phyloP scores from a whole-genome alignment of 2,113 vertebrate species.

The Tympanuchus pallidicinctus region DNA sequence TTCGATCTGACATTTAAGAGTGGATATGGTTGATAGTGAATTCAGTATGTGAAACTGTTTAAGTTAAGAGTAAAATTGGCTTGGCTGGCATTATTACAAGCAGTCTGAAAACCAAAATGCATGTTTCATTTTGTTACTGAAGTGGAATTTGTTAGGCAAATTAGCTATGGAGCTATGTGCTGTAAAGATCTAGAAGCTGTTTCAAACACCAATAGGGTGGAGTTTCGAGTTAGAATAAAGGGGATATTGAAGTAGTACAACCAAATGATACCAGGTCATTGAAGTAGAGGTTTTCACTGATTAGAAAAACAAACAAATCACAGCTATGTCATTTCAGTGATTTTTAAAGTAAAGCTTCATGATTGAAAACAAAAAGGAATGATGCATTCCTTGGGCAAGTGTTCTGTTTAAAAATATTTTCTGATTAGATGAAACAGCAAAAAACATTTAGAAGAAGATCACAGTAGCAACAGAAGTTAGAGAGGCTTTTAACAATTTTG shows the following conservation, averaged over 20 bases:
- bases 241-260: neutral
- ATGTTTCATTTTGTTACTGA: neutral
- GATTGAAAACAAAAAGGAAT: neutral
- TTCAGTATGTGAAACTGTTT: neutral
- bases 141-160: neutral
- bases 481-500: neutral
- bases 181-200: neutral
- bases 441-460: neutral
- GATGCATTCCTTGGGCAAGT: neutral
- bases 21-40: neutral
- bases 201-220: neutral
- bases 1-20: neutral
- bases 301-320: neutral
- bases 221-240: neutral
- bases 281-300: neutral
- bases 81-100: neutral
- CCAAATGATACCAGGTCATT: neutral
- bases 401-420: neutral
- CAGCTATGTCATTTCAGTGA: accelerated
- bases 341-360: neutral
- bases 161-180: neutral
- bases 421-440: neutral
- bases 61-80: neutral
- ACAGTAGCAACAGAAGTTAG: neutral
- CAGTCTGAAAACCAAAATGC: neutral